A percentile compares a stretch with the other conserved stretches of the same genome.
Conservation (phyloP, 2,797 vertebrate genomes). For the Scyliorhinus canicula region DNA sequence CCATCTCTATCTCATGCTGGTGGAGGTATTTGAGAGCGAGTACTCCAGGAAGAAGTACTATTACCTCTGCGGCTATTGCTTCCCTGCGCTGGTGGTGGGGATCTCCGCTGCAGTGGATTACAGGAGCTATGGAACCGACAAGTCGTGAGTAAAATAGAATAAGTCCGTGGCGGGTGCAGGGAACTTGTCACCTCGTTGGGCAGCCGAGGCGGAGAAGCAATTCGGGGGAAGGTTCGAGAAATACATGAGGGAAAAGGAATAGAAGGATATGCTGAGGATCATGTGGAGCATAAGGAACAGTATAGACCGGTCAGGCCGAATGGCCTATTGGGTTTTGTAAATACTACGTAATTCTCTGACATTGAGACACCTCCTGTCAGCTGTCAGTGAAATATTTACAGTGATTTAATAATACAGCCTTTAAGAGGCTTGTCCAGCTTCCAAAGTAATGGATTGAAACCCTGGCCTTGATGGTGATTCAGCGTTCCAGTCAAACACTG, state of each 20-base stretch:
- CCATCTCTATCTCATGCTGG: constrained; percentile 89
- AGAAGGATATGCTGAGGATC: too few species aligned
- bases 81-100: constrained; percentile 85
- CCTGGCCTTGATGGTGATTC: background rate
- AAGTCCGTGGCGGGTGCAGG: background rate
- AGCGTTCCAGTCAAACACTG: background rate
- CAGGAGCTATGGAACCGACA: constrained; percentile 90
- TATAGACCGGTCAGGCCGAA: background rate
- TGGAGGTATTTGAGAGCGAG: constrained; percentile 89
- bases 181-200: background rate
- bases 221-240: background rate
- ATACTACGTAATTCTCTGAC: background rate
- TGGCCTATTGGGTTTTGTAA: background rate
- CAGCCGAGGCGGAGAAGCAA: background rate
- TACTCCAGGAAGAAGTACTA: constrained; percentile 87
- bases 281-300: too few species aligned
- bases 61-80: constrained; percentile 87
- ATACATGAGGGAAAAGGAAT: background rate
- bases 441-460: background rate
- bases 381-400: background rate
- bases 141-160: constrained; percentile 71
- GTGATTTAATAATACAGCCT: background rate
- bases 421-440: background rate
- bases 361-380: background rate
- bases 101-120: constrained; percentile 88